Base-by-base conservation (phyloP, 1,140 invertebrate species). In the Spodoptera litura region DNA sequence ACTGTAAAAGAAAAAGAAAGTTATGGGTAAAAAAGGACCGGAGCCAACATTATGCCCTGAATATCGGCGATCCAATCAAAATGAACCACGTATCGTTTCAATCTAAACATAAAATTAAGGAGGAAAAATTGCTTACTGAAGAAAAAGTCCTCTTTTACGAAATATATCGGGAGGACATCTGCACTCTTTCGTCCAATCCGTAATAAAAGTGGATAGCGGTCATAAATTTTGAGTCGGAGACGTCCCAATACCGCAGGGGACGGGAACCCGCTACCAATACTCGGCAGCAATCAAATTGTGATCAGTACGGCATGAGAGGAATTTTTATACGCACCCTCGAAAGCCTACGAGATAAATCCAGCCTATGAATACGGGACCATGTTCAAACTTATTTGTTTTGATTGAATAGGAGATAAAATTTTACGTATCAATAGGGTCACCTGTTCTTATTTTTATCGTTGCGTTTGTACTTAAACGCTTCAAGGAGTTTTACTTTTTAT, bases 131-230 rank as follows among this genome's bases (percentile, higher is more conserved):
- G 73, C 73, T 75, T 38, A 75, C 73, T 52, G 12, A 61, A 49
- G 73, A 75, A 31, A 75, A 75, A 75, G 49, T 75, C n/a, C 53
- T 74, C 27, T 35, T 76, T 64, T 15, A 52, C 61, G 62, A 56
- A 77, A 75, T 77, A 62, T 77, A 79, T 82, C 73, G 76, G 52
- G 27, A 75, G 78, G 82, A 87, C 82, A 86, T 86, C 84, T 87
- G 83, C 75, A 83, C 76, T 79, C 71, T 73, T 84, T 81, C 76
- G 74, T 81, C 86, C 84, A 86, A 86, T 87, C 75, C 82, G 81
- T 87, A 89, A 88, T 89, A 89, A 89, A 89, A 88, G 83, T 84
- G 81, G 86, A 89, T 88, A 81, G 83, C 64, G 61, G 82, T 84
- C 84, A 86, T 89, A 88, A 89, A 89, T 89, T 88, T 78, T 71